Evolutionary conservation across 2,113 vertebrate species (phyloP).

Genomic region (Neopipo cinnamomea): DNA sequence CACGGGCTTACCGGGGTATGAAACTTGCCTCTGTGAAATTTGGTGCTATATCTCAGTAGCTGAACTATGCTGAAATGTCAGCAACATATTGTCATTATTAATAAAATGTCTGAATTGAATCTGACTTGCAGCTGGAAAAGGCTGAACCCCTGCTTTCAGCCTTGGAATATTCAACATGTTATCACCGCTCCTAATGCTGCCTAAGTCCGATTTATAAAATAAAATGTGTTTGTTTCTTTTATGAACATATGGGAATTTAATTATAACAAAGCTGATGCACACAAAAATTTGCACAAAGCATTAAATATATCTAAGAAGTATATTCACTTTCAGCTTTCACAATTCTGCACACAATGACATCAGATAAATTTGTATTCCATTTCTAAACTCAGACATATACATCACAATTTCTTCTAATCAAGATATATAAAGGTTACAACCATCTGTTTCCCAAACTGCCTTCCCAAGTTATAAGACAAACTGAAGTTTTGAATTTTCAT

Average conservation of each 20-base stretch:
- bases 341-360: not conserved
- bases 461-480: slow-evolving; percentile 36
- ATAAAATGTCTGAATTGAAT: not conserved
- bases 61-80: not conserved
- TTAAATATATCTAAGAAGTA: not conserved
- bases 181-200: not conserved
- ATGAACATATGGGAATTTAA: not conserved
- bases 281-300: not conserved
- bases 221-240: not conserved
- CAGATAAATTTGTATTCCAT: not conserved
- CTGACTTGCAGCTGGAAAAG: not conserved
- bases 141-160: not conserved
- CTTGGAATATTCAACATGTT: not conserved
- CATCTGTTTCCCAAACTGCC: not conserved
- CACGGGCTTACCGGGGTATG: not conserved
- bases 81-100: not conserved
- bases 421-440: slow-evolving; percentile 37
- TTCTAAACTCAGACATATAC: not conserved
- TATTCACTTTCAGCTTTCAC: not conserved
- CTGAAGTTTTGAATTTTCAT: slow-evolving; percentile 48
- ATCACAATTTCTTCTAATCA: slow-evolving; percentile 2
- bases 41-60: not conserved
- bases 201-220: not conserved
- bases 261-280: not conserved
- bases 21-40: not conserved